Percentiles rank a stretch among this genome's conserved stretches.
phyloP scores from a whole-genome alignment of 2,113 vertebrate genomes.

The Crocuta crocuta region DNA sequence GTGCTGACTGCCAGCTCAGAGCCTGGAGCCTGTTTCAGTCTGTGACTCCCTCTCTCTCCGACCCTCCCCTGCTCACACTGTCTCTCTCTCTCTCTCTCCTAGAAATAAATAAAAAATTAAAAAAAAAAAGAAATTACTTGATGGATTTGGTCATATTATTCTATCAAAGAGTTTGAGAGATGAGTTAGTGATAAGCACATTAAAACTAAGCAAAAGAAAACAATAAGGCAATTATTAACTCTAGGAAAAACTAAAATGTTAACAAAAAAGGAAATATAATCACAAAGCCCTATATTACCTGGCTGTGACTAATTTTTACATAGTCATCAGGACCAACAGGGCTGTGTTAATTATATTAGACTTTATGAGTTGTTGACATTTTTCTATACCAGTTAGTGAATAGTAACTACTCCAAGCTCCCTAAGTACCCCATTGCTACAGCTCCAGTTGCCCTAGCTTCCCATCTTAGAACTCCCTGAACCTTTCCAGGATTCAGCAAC shows the following conservation, averaged over 20 bases:
- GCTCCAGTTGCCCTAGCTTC: background rate
- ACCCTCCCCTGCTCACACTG: too few species aligned
- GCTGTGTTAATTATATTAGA: background rate
- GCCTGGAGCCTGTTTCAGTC: too few species aligned
- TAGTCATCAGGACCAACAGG: background rate
- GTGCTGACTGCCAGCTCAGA: too few species aligned
- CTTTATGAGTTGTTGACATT: background rate
- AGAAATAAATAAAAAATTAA: too few species aligned
- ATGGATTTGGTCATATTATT: constrained; percentile 17
- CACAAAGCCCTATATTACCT: background rate
- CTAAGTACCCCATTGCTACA: background rate
- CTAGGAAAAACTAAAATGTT: constrained; percentile 50
- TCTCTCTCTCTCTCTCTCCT: too few species aligned
- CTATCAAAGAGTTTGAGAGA: constrained; percentile 39
- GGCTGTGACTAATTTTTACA: background rate
- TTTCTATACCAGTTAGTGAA: constrained; percentile 19
- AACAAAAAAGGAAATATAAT: constrained; percentile 54
- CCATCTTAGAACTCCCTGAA: background rate
- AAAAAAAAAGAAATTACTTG: background rate
- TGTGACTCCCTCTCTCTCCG: too few species aligned
- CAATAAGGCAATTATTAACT: constrained; percentile 1
- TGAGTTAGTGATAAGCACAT: background rate
- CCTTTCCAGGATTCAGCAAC: background rate
- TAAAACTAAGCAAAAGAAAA: constrained; percentile 57
- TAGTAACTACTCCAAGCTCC: background rate